A percentile compares a stretch with the other conserved stretches of the same genome.
Conservation (phyloP, 2,113 vertebrate species). For the Myxocyprinus asiaticus region DNA sequence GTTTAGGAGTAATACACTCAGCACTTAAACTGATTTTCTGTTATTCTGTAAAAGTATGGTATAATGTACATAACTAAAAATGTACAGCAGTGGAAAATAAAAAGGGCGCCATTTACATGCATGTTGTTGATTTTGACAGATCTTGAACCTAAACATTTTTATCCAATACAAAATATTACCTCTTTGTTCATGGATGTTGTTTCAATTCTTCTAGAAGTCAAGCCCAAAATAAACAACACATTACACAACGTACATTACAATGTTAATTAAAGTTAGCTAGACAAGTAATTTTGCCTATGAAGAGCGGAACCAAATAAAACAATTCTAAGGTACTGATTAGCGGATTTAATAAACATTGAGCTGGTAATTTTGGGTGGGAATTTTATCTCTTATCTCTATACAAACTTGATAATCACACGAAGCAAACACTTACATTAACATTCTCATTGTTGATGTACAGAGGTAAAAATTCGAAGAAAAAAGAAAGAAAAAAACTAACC, state of each 20-base stretch:
- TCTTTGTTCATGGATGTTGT: constrained; percentile 51
- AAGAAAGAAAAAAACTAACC: neutral
- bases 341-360: neutral
- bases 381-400: neutral
- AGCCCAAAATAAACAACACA: neutral
- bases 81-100: neutral
- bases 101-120: neutral
- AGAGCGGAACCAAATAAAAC: neutral
- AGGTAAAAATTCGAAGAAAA: neutral
- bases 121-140: neutral
- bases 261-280: neutral
- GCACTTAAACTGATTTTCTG: neutral
- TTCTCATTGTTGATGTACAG: neutral
- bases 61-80: too few species aligned
- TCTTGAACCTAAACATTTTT: neutral
- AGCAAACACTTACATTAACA: neutral
- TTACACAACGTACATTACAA: neutral
- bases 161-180: constrained; percentile 11
- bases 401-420: neutral
- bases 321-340: neutral
- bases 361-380: neutral
- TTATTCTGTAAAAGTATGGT: neutral
- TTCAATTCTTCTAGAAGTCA: neutral
- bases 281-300: neutral
- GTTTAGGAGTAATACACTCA: neutral